Base-by-base conservation (phyloP, 2,113 vertebrate genomes). In the Indicator maculatus region DNA sequence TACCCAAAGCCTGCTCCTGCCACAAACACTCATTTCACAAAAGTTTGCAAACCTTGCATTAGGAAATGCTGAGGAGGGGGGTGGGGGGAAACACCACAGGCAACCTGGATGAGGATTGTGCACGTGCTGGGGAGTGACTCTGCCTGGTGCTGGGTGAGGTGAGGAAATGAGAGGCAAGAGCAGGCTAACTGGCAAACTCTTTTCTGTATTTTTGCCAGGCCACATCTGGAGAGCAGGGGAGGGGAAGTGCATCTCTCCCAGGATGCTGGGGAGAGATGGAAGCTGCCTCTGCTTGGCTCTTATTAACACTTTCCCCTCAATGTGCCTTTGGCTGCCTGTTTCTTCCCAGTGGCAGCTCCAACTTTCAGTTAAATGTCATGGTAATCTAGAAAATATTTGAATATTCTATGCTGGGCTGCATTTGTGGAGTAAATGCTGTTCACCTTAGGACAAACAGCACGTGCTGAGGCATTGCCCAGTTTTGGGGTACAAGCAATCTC, bases 11-110 rank as follows among this genome's bases (percentile, higher is more conserved):
- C 30, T 1, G 12, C 31, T 26, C 66, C 74, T 88, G 91, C 88
- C 2, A 2, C 71, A 96, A 91, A 93, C 31, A 83, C 41, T 87
- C 7, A 0, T 93, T 95, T 95, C 93, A 94, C 82, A 90, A 92
- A 96, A 38, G 71, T 85, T 15, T 2, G 6, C 77, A 93, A 94
- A 88, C 56, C 76, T 78, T 94, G 74, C 6, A 0, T 73, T 81
- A 38, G 69, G 71, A 79, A 91, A 74, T 0, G 21, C 47, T 50
- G 47, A n/a, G n/a, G n/a, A n/a, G n/a, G n/a, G 47, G 41, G 14
- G 41, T 5, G 13, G 15, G 15, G 15, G 15, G 15, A 50, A 0
- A 39, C 47, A 5, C 47, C 50, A 36, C 3, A 78, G 64, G 11
- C 20, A 38, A 39, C 10, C 61, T 83, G 77, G 60, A 39, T 39